Conservation (phyloP, 2,797 vertebrate species). For the Rhodeus uyekii region DNA sequence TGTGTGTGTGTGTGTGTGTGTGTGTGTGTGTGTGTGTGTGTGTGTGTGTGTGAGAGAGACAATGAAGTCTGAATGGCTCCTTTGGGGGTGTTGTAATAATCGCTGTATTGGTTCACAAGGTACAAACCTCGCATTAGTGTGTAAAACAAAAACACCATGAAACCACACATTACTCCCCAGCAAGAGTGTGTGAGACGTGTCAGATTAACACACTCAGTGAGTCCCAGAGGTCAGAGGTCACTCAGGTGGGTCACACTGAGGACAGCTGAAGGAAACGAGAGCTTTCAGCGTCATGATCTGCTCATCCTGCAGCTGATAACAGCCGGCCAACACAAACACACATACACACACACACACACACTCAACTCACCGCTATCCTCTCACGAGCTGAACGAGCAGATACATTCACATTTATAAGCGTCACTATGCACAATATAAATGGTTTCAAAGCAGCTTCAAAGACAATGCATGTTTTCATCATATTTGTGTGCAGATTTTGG, state of each 20-base stretch:
- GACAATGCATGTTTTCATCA: too few species aligned
- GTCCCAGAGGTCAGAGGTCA: neutral
- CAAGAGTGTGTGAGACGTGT: neutral
- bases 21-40: neutral
- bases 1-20: too few species aligned
- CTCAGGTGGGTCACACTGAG: neutral
- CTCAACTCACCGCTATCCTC: too few species aligned
- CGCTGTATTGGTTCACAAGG: neutral
- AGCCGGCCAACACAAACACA: too few species aligned
- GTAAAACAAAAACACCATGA: neutral
- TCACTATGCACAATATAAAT: too few species aligned
- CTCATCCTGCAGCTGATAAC: too few species aligned
- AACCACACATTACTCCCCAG: neutral
- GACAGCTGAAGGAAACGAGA: constrained; percentile 40
- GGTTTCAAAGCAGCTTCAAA: too few species aligned
- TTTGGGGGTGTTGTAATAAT: constrained; percentile 1
- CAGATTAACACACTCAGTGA: too few species aligned
- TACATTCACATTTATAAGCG: too few species aligned
- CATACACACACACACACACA: too few species aligned
- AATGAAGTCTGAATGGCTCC: constrained; percentile 35
- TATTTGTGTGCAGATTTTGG: too few species aligned
- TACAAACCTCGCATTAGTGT: neutral
- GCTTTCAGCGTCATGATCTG: constrained; percentile 44
- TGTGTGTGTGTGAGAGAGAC: neutral
- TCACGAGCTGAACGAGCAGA: too few species aligned